phyloP scores from a whole-genome alignment of 2,113 vertebrate genomes.

The Pygoscelis adeliae region DNA sequence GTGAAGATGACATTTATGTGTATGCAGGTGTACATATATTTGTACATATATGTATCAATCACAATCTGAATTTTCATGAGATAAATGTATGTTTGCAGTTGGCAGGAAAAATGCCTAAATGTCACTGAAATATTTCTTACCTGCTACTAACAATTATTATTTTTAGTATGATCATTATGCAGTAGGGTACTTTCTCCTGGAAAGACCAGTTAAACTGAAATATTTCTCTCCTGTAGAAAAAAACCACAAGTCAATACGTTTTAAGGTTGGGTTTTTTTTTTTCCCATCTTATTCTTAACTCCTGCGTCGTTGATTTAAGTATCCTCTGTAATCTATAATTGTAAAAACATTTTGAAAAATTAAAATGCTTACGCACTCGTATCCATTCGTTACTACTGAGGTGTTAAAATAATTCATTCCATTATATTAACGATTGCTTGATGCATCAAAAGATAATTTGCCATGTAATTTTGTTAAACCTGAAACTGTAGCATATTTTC shows the following conservation, averaged over 20 bases:
- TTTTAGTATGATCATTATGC: background rate
- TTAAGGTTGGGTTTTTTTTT: background rate
- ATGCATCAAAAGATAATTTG: conserved; percentile 83
- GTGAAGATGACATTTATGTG: background rate
- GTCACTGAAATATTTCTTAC: background rate
- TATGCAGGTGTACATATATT: accelerated
- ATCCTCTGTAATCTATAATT: conserved; percentile 62
- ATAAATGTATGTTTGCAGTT: background rate
- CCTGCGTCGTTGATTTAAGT: conserved; percentile 54
- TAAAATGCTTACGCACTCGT: conserved; percentile 71
- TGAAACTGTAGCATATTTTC: conserved; percentile 71
- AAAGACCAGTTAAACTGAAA: background rate
- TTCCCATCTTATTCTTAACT: background rate
- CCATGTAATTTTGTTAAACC: conserved; percentile 79
- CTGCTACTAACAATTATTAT: background rate
- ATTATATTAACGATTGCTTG: conserved; percentile 75
- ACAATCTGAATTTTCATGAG: background rate
- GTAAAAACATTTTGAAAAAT: conserved; percentile 75
- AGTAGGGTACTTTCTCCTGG: background rate
- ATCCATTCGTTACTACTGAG: conserved; percentile 73
- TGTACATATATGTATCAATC: accelerated
- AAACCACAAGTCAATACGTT: background rate
- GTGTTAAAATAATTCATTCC: conserved; percentile 81
- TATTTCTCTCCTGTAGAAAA: background rate
- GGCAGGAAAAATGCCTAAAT: background rate